Base-by-base conservation (phyloP, 2,888 invertebrate species). In the Meiosimyza decipiens region DNA sequence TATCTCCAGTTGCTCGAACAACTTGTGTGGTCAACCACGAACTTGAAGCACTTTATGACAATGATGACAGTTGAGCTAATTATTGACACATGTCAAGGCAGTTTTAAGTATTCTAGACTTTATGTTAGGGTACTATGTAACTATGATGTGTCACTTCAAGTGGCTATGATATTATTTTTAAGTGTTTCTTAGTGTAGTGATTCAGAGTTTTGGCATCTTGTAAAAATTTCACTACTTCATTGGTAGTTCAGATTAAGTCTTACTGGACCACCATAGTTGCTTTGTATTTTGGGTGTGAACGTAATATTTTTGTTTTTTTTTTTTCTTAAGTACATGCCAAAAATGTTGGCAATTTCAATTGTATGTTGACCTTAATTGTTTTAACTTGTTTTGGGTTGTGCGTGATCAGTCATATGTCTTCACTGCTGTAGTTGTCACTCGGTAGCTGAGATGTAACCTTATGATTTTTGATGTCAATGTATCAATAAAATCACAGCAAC, bases 31-130 rank as follows among this genome's bases (percentile, higher is more conserved):
- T 57, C 67, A 47, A 50, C 12, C 7, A n/a, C 50, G 51, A 68
- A 3, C 3, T 28, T 28, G 28, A 28, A 28, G 28, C 40, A 40
- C 9, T 40, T 40, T 3, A 60, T 33, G 59, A 68, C 50, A 55
- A 47, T 49, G 64, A 64, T 71, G 65, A 71, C 71, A 65, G 59
- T 59, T 51, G 59, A 57, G 57, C 51, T 71, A 65, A 71, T 65
- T 71, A 71, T 59, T 28, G 65, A 71, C 65, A 65, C 71, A 71
- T 65, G 71, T 65, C 71, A 65, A 70, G 40, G 9, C 2, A 40
- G 9, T 40, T 40, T 40, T 40, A 40, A 60, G 60, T 28, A 50
- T 62, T 28, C 15, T 6, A 60, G 15, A 33, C 40, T 16, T n/a
- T 16, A n/a, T 9, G 28, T 33, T 40, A 16, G n/a, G 60, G 33